Percentiles rank a stretch among this genome's conserved stretches.
Evolutionary conservation across 1,140 invertebrate species (phyloP).

Genomic region (Euura saliciscinereae): DNA sequence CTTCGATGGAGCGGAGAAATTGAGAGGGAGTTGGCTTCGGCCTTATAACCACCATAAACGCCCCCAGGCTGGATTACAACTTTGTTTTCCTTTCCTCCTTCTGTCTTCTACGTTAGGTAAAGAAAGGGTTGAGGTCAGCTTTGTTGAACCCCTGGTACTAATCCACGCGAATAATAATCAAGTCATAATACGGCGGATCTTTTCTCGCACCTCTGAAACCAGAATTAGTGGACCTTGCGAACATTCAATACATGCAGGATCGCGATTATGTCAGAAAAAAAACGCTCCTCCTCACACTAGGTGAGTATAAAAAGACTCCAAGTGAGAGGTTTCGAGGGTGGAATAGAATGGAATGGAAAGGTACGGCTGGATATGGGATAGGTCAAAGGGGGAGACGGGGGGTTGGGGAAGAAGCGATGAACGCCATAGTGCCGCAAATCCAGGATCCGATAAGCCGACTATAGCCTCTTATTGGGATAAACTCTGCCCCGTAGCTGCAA

Average conservation of each 20-base stretch:
- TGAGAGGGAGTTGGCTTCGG: conserved; percentile 30
- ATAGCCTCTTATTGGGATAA: conserved; percentile 37
- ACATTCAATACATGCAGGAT: not conserved
- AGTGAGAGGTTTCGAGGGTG: not conserved
- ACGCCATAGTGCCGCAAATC: conserved; percentile 32
- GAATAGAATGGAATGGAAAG: conserved; percentile 5
- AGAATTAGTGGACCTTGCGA: not conserved
- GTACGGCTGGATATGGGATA: not conserved
- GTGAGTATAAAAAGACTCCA: not conserved
- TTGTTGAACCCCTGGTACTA: not conserved
- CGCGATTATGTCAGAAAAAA: not conserved
- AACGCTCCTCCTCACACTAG: not conserved
- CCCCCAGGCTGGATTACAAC: conserved; percentile 35
- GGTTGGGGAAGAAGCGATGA: conserved; percentile 35
- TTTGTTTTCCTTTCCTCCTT: conserved; percentile 38
- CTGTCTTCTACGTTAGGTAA: conserved; percentile 19
- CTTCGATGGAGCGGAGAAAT: not conserved
- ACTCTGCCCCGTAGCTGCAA: conserved; percentile 25
- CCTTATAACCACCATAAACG: conserved; percentile 21
- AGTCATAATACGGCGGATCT: not conserved
- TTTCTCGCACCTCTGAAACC: no score
- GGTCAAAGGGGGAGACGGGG: conserved; percentile 30
- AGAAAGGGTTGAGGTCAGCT: not conserved
- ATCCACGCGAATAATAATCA: not conserved
- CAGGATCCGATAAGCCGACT: conserved; percentile 38